Conservation (phyloP, 2,113 vertebrate species). For the Cyprinus carpio region DNA sequence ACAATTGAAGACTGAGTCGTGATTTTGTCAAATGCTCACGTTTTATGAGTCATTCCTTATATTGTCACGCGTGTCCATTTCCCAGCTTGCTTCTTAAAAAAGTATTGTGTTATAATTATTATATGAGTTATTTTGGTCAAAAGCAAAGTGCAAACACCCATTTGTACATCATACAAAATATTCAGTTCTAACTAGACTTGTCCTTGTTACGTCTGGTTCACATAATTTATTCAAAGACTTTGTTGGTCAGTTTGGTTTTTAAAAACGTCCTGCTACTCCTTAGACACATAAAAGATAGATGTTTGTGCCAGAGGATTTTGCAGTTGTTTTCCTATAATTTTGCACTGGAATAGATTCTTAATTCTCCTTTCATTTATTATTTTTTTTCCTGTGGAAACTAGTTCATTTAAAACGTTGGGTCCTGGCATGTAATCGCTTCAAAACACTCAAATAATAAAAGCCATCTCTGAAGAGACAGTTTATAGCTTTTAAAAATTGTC, state of each 20-base stretch:
- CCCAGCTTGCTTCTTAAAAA: background rate
- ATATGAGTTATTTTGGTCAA: background rate
- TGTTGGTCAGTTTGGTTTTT: background rate
- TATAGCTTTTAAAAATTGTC: background rate
- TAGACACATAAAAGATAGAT: background rate
- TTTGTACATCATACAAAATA: background rate
- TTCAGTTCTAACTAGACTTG: background rate
- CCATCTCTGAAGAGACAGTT: slow-evolving; percentile 20
- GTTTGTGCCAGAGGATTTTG: background rate
- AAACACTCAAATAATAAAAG: slow-evolving; percentile 26
- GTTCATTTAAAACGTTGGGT: background rate
- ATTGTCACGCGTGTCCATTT: background rate
- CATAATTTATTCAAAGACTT: background rate
- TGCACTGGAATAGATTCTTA: background rate
- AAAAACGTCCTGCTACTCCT: background rate
- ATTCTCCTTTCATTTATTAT: background rate
- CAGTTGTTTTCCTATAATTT: background rate
- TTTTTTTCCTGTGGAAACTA: background rate
- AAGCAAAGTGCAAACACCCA: background rate
- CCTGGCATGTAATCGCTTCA: background rate
- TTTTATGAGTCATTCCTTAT: slow-evolving; percentile 16
- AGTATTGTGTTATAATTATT: background rate
- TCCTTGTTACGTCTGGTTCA: background rate
- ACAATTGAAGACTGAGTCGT: slow-evolving; percentile 16
- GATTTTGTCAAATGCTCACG: slow-evolving; percentile 20